Base-by-base conservation (phyloP, 1,140 invertebrate genomes). In the Lepidurus arcticus region DNA sequence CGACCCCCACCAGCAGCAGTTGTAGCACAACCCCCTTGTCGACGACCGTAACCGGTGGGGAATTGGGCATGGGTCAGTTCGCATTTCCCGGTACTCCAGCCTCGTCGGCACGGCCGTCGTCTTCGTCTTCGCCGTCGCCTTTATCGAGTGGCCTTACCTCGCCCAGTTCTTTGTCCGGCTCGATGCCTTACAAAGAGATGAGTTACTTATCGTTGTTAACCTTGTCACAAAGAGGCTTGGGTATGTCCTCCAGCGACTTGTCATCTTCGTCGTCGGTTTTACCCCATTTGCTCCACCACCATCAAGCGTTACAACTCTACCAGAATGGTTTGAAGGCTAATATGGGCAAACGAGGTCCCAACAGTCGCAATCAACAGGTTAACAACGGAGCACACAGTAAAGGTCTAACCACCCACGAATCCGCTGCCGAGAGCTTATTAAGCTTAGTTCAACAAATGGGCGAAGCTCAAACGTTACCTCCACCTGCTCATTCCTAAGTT, bases 381-480 rank as follows among this genome's bases (percentile, higher is more conserved):
- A 74, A 45, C 26, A 77, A 44, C 24, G 44, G 75, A 26, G 34
- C 65, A 73, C 73, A 78, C 42, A 47, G 44, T 26, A 74, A n/a
- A 24, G 47, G 45, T 13, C 79, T 42, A 4, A 78, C 76, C 21
- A n/a, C 65, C 42, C 43, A 74, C 5, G 75, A 76, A 77, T 77
- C 73, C 73, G 65, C 75, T 24, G 65, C 73, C 16, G 80, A 80
- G 44, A 75, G 77, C 43, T 75, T 81, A 10, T 76, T 81, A n/a
- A 80, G 78, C 47, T 81, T 79, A 73, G 81, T 80, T 44, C 78
- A 80, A 34, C 78, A 81, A 44, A 76, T 81, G 34, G 81, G 81
- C 47, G 80, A 81, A 78, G 26, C 73, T 21, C 53, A 65, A 65
- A 65, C 53, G 16, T 65, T 65, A 65, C 53, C 53, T 65, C 53